phyloP scores from a whole-genome alignment of 2,888 invertebrate genomes.

The Vanessa cardui region DNA sequence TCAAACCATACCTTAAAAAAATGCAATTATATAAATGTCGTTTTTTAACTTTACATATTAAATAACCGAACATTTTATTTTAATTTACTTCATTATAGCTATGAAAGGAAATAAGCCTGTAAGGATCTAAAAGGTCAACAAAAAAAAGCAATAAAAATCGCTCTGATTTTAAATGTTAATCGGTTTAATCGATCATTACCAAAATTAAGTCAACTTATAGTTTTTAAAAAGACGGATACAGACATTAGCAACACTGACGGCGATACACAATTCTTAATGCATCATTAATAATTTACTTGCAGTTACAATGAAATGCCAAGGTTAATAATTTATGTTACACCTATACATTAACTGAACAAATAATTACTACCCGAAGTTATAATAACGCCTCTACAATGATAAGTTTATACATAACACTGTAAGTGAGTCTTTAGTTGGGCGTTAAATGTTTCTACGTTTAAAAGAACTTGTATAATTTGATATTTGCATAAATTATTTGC shows the following conservation, averaged over 20 bases:
- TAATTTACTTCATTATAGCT: too few species aligned
- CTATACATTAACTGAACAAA: slow-evolving; percentile 12
- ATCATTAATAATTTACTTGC: slow-evolving; percentile 21
- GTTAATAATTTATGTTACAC: slow-evolving; percentile 24
- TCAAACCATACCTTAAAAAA: slow-evolving; percentile 88
- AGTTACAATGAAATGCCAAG: slow-evolving; percentile 32
- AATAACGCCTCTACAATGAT: slow-evolving; percentile 17
- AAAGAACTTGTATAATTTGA: slow-evolving; percentile 11
- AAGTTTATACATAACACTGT: neutral
- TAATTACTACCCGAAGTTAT: slow-evolving; percentile 13
- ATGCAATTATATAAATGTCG: too few species aligned
- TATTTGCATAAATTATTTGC: neutral
- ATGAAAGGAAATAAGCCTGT: too few species aligned
- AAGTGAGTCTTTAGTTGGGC: slow-evolving; percentile 1
- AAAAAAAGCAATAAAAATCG: too few species aligned
- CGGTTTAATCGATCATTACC: neutral
- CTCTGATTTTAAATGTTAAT: too few species aligned
- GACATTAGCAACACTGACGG: neutral
- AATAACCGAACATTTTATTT: too few species aligned
- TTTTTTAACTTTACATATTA: too few species aligned
- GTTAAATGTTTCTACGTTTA: slow-evolving; percentile 13
- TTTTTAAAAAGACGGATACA: slow-evolving; percentile 9
- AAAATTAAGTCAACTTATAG: neutral
- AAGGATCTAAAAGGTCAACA: too few species aligned
- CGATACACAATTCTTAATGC: slow-evolving; percentile 8